phyloP scores from a whole-genome alignment of 2,113 vertebrate genomes.

The Sula dactylatra region DNA sequence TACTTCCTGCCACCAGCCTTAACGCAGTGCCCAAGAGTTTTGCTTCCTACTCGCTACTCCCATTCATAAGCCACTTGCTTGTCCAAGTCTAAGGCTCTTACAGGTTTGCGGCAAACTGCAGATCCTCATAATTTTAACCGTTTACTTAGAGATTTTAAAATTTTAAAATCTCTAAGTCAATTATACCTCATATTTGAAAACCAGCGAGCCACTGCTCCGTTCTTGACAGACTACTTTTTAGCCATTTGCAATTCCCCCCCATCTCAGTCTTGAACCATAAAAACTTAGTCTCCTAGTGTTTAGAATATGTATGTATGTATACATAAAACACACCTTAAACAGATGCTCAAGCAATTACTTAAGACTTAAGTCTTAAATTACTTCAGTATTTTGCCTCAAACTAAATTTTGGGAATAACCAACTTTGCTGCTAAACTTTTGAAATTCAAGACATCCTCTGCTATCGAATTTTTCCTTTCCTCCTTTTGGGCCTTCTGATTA shows the following conservation, averaged over 20 bases:
- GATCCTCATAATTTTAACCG: not conserved
- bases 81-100: not conserved
- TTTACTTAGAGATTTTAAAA: not conserved
- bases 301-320: fast-evolving
- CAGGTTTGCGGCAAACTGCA: not conserved
- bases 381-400: not conserved
- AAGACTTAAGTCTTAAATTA: not conserved
- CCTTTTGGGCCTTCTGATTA: not conserved
- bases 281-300: not conserved
- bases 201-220: not conserved
- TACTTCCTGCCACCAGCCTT: not conserved
- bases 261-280: not conserved
- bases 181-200: not conserved
- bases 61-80: not conserved
- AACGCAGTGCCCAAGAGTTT: not conserved
- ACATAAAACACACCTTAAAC: not conserved
- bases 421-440: not conserved
- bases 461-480: not conserved
- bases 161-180: not conserved
- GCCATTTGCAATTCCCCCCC: not conserved
- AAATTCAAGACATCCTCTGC: not conserved
- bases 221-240: not conserved
- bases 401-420: not conserved
- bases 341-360: not conserved
- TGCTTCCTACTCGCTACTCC: not conserved